Percentiles rank a stretch among this genome's conserved stretches.
These are phyloP conservation scores for Tromatobia lineatoria DNA, from an alignment of 2,888 invertebrate species.

Conservation along the genomic window DNA sequence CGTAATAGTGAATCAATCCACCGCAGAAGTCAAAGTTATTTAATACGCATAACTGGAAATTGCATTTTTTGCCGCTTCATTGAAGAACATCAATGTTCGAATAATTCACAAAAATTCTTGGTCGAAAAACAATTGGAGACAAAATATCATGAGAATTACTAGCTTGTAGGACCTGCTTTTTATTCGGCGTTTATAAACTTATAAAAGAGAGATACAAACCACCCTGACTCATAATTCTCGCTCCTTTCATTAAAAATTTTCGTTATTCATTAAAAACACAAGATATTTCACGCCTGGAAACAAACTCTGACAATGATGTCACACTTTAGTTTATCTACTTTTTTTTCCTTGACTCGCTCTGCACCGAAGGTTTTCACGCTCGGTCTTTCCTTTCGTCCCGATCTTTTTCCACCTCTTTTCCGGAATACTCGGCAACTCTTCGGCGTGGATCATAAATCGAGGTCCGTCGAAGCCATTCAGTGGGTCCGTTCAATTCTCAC, in stretches of 20 bases:
- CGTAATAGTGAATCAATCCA: constrained; percentile 3
- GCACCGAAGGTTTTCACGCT: constrained; percentile 8
- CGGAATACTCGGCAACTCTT: constrained; percentile 48
- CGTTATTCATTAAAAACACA: constrained; percentile 30
- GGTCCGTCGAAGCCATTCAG: constrained; percentile 61
- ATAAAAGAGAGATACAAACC: too few relatives aligned
- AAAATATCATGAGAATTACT: not conserved
- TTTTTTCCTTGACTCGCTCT: constrained; percentile 13
- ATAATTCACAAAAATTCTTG: not conserved
- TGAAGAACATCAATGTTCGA: not conserved
- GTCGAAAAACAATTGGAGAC: not conserved
- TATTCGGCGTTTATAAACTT: not conserved
- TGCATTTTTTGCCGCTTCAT: not conserved
- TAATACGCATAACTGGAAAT: not conserved
- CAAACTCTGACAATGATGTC: constrained; percentile 37
- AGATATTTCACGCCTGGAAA: constrained; percentile 11
- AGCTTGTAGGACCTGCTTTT: not conserved
- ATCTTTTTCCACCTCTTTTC: constrained; percentile 7
- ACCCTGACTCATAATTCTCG: not conserved
- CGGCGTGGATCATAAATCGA: constrained; percentile 63
- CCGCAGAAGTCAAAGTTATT: not conserved
- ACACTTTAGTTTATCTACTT: constrained; percentile 17
- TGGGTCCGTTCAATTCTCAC: constrained; percentile 52
- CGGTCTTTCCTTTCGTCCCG: constrained; percentile 16
- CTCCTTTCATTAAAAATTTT: constrained; percentile 15